Conservation (phyloP, 2,797 vertebrate species). For the Poecilia picta region DNA sequence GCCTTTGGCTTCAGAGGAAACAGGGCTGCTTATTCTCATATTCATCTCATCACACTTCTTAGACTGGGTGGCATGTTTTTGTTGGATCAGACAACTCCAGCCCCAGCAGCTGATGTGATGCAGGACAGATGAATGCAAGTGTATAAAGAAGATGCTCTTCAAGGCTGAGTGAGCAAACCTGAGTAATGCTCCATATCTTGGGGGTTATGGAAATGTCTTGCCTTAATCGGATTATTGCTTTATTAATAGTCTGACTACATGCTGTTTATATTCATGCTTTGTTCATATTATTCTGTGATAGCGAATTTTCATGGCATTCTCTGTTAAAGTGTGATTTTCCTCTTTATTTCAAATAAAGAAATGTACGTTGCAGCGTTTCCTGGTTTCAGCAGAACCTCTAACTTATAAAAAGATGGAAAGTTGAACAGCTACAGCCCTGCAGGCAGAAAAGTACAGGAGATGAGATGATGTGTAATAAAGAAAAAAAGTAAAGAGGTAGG, state of each 20-base stretch:
- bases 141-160: not conserved
- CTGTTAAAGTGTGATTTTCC: not conserved
- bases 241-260: not conserved
- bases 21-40: not conserved
- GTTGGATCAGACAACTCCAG: not conserved
- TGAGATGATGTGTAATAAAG: not conserved
- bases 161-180: not conserved
- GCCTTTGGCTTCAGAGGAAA: not conserved
- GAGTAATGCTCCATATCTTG: not conserved
- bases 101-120: not conserved
- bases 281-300: not conserved
- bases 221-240: not conserved
- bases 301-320: not conserved
- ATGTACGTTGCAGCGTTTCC: not conserved
- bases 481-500: conserved; percentile 14
- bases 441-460: not conserved
- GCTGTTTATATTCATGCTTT: not conserved
- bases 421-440: not conserved
- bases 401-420: not conserved
- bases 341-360: not conserved
- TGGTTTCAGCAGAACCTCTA: not conserved
- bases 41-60: not conserved
- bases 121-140: not conserved
- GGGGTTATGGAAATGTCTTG: not conserved
- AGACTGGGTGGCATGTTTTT: not conserved